Evolutionary conservation across 2,113 vertebrate species (phyloP).

Genomic region (Craseonycteris thonglongyai): DNA sequence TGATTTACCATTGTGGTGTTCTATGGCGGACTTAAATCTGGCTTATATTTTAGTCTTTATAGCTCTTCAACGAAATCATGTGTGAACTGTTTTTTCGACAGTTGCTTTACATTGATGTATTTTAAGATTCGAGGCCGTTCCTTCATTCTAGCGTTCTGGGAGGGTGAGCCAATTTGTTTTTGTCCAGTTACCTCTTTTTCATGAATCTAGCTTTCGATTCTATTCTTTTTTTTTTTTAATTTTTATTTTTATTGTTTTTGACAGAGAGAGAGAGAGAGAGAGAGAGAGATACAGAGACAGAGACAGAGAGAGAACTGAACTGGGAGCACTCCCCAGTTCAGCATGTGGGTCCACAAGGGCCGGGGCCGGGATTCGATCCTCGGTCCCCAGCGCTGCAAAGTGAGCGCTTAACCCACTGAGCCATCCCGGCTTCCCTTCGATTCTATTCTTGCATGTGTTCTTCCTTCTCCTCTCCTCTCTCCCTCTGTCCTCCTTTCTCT

Average conservation of each 20-base stretch:
- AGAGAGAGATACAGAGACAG: too few species aligned
- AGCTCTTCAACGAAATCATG: background rate
- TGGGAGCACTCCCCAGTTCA: too few species aligned
- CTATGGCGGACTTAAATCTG: background rate
- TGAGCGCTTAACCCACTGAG: too few species aligned
- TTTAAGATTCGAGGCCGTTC: background rate
- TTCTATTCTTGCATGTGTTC: rapidly evolving
- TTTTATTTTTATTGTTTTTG: too few species aligned
- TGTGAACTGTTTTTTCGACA: background rate
- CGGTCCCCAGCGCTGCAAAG: too few species aligned
- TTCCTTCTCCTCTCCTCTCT: background rate
- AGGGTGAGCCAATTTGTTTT: background rate
- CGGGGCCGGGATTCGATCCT: too few species aligned
- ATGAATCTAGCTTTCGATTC: background rate
- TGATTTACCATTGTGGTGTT: rapidly evolving
- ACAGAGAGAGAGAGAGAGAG: too few species aligned
- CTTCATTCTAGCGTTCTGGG: background rate
- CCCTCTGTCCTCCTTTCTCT: background rate
- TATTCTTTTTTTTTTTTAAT: too few species aligned
- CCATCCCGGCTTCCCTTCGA: too few species aligned
- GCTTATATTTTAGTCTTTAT: background rate
- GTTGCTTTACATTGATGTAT: background rate
- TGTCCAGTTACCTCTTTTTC: background rate
- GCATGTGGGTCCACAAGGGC: too few species aligned
- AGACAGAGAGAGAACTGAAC: too few species aligned